Evolutionary conservation across 2,113 vertebrate species (phyloP).

Genomic region (Chaetops frenatus): DNA sequence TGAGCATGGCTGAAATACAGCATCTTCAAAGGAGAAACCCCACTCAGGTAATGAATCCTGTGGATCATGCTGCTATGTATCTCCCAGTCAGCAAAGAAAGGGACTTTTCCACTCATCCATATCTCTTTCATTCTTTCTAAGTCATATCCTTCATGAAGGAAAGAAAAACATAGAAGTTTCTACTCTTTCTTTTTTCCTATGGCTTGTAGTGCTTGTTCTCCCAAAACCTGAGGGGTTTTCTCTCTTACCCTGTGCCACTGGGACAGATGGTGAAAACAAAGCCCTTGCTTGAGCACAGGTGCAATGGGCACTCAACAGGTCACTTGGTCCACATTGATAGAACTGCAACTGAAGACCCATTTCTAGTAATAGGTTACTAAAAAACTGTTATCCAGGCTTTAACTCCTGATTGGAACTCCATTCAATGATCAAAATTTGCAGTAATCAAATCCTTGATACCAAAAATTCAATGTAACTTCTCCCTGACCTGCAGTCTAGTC

Average conservation of each 20-base stretch:
- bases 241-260: background rate
- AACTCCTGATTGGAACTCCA: background rate
- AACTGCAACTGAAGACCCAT: background rate
- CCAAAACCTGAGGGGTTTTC: background rate
- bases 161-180: background rate
- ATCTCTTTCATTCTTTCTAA: background rate
- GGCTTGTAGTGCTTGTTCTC: background rate
- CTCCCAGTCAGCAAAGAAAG: background rate
- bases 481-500: background rate
- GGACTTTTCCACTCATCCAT: background rate
- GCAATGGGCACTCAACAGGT: background rate
- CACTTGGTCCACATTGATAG: background rate
- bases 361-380: background rate
- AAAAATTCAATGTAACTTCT: background rate
- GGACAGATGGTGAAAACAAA: background rate
- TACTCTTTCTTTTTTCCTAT: background rate
- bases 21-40: background rate
- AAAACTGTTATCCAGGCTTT: background rate
- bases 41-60: background rate
- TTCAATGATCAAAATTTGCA: background rate
- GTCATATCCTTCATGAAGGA: background rate
- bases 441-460: background rate
- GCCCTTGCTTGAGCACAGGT: background rate
- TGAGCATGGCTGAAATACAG: rapidly evolving
- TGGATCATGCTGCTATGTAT: background rate